Evolutionary conservation across 2,797 vertebrate genomes (phyloP).

Genomic region (Poeciliopsis turneri): DNA sequence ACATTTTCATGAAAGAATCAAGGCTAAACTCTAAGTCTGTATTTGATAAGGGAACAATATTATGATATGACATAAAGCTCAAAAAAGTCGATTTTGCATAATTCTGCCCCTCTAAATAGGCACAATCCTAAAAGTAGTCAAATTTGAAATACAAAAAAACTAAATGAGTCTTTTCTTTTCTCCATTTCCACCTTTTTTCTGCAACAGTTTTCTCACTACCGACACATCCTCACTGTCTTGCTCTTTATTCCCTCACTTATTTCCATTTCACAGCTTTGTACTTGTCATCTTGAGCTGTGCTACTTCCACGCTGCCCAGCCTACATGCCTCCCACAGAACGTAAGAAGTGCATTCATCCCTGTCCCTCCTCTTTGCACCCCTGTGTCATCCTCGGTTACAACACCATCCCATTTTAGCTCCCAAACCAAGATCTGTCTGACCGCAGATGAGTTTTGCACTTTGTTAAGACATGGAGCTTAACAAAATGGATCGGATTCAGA

Average conservation of each 20-base stretch:
- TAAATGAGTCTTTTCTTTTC: constrained; percentile 46
- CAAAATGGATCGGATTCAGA: constrained; percentile 64
- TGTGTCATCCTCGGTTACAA: constrained; percentile 30
- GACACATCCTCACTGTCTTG: constrained; percentile 27
- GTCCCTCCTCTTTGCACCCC: constrained; percentile 14
- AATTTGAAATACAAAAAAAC: constrained; percentile 57
- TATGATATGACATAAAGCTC: too few relatives aligned
- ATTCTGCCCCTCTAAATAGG: too few relatives aligned
- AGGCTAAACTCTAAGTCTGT: too few relatives aligned
- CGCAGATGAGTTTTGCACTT: constrained; percentile 66
- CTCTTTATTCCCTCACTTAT: constrained; percentile 38
- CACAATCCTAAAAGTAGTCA: constrained; percentile 24
- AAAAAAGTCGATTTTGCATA: too few relatives aligned
- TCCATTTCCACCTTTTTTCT: constrained; percentile 47
- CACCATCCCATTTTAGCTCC: constrained; percentile 34
- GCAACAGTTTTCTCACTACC: constrained; percentile 10
- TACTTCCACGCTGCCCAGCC: constrained; percentile 58
- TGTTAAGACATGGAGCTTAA: constrained; percentile 75
- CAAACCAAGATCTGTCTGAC: constrained; percentile 42
- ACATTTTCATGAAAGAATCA: too few relatives aligned
- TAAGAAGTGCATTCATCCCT: constrained; percentile 67
- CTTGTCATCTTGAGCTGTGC: constrained; percentile 58
- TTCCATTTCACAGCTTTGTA: constrained; percentile 66
- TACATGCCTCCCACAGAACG: constrained; percentile 58
- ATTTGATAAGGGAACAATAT: too few relatives aligned